Evolutionary conservation across 2,888 invertebrate genomes (phyloP).

Genomic region (Biston betularia): DNA sequence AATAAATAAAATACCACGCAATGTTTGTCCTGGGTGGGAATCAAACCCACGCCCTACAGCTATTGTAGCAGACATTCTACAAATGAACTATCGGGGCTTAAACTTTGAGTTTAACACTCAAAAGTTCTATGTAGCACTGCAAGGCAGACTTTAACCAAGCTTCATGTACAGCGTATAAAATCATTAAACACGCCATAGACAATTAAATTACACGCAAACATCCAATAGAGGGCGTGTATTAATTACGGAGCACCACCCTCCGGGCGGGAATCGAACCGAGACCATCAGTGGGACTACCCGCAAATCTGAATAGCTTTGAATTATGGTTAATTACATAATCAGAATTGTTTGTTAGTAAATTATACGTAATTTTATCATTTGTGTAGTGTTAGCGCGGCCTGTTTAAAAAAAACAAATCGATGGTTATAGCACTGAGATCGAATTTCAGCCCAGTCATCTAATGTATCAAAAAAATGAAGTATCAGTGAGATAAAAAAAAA

Average conservation of each 20-base stretch:
- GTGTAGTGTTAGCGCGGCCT: neutral
- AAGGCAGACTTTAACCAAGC: neutral
- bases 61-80: too few species aligned
- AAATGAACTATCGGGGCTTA: too few species aligned
- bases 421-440: too few species aligned
- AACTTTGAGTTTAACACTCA: too few species aligned
- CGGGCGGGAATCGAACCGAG: constrained; percentile 36
- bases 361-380: neutral
- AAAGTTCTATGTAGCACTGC: too few species aligned
- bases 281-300: constrained; percentile 23
- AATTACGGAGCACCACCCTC: constrained; percentile 45
- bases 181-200: constrained; percentile 29
- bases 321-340: constrained; percentile 45
- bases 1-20: too few species aligned
- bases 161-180: constrained; percentile 1
- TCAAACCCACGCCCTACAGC: too few species aligned
- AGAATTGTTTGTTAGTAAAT: constrained; percentile 9
- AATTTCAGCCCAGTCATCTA: too few species aligned
- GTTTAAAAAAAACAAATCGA: too few species aligned
- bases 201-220: constrained; percentile 43
- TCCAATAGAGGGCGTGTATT: constrained; percentile 48
- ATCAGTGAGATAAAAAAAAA: too few species aligned
- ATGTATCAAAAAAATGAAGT: too few species aligned
- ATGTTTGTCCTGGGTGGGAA: too few species aligned
- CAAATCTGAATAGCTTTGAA: constrained; percentile 33